Percentiles rank a stretch among this genome's conserved stretches.
These are phyloP conservation scores for Gymnobelideus leadbeateri DNA, from an alignment of 2,113 vertebrate genomes.

Conservation along the genomic window DNA sequence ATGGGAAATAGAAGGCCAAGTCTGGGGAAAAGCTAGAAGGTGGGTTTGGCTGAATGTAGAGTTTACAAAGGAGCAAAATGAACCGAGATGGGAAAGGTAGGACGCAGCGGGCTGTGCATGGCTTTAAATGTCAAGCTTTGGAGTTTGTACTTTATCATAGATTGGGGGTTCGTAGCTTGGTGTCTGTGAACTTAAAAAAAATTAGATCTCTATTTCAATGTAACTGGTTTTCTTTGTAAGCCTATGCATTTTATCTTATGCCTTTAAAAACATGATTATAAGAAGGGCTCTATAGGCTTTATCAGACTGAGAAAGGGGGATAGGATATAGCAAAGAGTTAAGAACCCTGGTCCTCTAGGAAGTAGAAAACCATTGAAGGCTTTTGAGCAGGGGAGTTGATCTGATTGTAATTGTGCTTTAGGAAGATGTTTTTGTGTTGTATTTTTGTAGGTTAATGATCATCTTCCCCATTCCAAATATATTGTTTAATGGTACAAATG, in stretches of 20 bases:
- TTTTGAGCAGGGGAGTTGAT: neutral
- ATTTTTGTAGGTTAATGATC: neutral
- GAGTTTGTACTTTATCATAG: neutral
- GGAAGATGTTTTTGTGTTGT: neutral
- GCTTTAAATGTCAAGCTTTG: neutral
- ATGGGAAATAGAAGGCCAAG: neutral
- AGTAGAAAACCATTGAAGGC: neutral
- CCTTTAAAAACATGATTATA: neutral
- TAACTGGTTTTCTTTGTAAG: neutral
- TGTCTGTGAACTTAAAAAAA: neutral
- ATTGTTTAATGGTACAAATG: neutral
- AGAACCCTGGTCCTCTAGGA: neutral
- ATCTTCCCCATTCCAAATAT: neutral
- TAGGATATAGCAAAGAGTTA: neutral
- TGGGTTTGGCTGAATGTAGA: neutral
- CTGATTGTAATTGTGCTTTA: neutral
- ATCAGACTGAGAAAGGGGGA: neutral
- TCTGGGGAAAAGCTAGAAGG: neutral
- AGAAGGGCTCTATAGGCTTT: neutral
- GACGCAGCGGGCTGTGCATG: neutral
- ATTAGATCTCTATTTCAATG: neutral
- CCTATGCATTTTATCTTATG: neutral
- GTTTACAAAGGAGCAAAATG: neutral
- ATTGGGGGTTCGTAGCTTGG: neutral
- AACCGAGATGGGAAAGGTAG: neutral